Evolutionary conservation across 1,140 invertebrate species (phyloP), one percentile per base, ranked within the genome.

Genomic region (Pissodes strobi): DNA sequence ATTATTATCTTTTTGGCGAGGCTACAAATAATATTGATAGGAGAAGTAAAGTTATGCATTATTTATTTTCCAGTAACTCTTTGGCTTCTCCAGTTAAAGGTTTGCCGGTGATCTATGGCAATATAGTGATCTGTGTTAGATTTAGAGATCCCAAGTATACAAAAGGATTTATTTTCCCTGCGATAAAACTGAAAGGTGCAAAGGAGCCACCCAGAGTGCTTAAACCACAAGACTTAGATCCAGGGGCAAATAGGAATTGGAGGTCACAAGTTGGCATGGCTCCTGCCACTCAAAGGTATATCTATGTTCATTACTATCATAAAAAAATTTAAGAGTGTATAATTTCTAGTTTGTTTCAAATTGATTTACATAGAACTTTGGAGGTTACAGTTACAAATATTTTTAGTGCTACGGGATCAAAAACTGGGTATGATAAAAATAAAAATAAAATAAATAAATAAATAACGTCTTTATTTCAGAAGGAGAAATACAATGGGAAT

Each of bases 111-210:
- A 79, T 89, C 13, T 74, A 74, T 19, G 81, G 80, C 21, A 88
- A 88, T 77, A 72, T 72, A 8, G 83, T 84, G 73, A 83, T 79
- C 71, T 94, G 92, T 72, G 84, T 93, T 1, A 80, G 86, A 38
- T 97, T 84, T 76, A 77, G 86, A 56, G 94, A 98, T 84, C 94
- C 94, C 0, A 81, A 85, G 64, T 98, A 90, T 81, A 79, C 83
- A 0, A 81, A 82, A 1, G 87, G 87, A 67, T 92, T 86, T 74
- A 82, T 94, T 10, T 97, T 94, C 79, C 86, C 88, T 15, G 90
- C 95, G 10, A 84, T 79, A 30, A 81, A 86, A 37, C 79, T 97
- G 30, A 79, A 86, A 52, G 84, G 85, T 5, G 88, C 86, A 15
- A 82, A 82, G 21, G 84, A 90, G 48, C 92, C 94, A 0, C 83